Percentiles rank a stretch among this genome's conserved stretches.
These are phyloP conservation scores for Drosophila nigrodunni DNA, from an alignment of 1,140 invertebrate genomes.

Conservation along the genomic window DNA sequence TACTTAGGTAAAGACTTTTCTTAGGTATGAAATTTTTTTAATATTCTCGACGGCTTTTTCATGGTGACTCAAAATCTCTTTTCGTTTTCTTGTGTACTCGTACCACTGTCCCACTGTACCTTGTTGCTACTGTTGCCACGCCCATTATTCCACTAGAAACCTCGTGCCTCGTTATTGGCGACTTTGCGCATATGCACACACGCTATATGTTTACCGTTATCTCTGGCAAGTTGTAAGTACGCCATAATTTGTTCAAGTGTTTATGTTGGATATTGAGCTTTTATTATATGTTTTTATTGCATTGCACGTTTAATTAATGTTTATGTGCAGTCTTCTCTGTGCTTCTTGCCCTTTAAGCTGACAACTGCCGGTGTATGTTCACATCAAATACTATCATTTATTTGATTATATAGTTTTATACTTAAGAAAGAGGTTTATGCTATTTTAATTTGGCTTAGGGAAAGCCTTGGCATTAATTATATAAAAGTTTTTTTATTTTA, in stretches of 20 bases:
- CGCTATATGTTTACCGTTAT: conserved; percentile 56
- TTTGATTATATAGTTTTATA: conserved; percentile 3
- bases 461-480: too few species aligned
- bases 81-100: too few species aligned
- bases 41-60: too few species aligned
- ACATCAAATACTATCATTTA: conserved; percentile 4
- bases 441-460: not conserved
- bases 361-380: not conserved
- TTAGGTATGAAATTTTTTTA: too few species aligned
- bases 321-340: conserved; percentile 23
- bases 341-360: not conserved
- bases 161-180: conserved; percentile 35
- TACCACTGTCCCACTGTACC: conserved; percentile 13
- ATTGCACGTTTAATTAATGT: conserved; percentile 56
- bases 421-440: not conserved
- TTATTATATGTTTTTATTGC: conserved; percentile 60
- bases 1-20: too few species aligned
- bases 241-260: conserved; percentile 64
- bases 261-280: conserved; percentile 53
- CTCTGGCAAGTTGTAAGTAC: conserved; percentile 61
- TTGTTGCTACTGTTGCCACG: conserved; percentile 15
- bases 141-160: conserved; percentile 28
- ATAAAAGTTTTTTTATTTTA: too few species aligned
- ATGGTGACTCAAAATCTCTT: too few species aligned
- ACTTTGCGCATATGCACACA: conserved; percentile 49